Percentiles rank a stretch among this genome's conserved stretches.
These are phyloP conservation scores for Glareola pratincola DNA, from an alignment of 2,113 vertebrate genomes.

Conservation along the genomic window DNA sequence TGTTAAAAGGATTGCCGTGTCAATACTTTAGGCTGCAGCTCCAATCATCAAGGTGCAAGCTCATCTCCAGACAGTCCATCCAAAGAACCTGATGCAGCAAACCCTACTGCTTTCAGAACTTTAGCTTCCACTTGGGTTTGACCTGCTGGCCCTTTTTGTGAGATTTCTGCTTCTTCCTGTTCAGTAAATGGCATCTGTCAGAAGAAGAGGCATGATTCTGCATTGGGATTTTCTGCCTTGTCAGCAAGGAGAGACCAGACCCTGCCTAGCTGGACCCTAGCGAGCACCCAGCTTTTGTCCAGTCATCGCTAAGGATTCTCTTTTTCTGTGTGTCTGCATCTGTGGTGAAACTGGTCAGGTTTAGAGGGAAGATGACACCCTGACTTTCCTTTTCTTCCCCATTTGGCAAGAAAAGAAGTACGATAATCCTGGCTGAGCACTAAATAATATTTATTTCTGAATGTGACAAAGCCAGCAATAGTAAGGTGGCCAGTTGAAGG, in stretches of 20 bases:
- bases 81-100: background rate
- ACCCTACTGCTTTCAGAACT: background rate
- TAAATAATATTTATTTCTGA: background rate
- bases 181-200: background rate
- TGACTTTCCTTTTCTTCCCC: background rate
- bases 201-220: background rate
- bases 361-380: background rate
- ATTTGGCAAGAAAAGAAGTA: background rate
- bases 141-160: background rate
- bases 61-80: no score
- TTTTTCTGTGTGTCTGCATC: background rate
- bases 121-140: background rate
- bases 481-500: background rate
- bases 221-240: background rate
- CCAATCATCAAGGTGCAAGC: background rate
- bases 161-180: background rate
- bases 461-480: fast-evolving
- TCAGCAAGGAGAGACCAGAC: background rate
- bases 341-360: background rate
- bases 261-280: background rate
- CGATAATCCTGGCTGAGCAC: fast-evolving
- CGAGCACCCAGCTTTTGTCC: background rate
- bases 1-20: background rate
- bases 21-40: background rate
- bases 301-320: background rate